Percentiles rank a stretch among this genome's conserved stretches.
Evolutionary conservation across 2,888 invertebrate genomes (phyloP).

Genomic region (Pseudococcus viburni): DNA sequence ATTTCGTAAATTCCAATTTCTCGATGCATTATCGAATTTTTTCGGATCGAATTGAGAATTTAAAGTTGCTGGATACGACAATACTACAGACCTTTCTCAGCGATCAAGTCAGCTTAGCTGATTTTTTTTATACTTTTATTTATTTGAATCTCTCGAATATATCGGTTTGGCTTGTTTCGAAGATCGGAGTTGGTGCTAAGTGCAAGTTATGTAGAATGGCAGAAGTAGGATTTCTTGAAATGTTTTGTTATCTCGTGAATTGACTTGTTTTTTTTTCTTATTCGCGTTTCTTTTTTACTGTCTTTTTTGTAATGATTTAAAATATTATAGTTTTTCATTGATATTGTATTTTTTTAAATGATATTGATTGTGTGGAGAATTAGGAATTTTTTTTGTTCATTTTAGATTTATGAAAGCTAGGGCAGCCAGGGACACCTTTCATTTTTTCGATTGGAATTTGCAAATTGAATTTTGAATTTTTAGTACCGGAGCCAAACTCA

Average conservation of each 20-base stretch:
- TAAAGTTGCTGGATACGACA: not conserved
- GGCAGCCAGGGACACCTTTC: too few species aligned
- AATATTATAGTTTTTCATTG: not conserved
- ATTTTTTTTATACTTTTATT: not conserved
- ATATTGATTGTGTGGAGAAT: too few species aligned
- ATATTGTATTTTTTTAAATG: not conserved
- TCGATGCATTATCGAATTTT: not conserved
- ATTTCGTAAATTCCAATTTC: not conserved
- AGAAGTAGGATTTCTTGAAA: not conserved
- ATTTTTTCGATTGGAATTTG: too few species aligned
- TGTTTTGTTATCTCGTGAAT: not conserved
- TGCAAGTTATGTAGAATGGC: not conserved
- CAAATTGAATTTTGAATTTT: too few species aligned
- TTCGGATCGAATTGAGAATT: not conserved
- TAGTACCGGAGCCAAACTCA: too few species aligned
- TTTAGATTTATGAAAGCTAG: too few species aligned
- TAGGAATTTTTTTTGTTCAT: too few species aligned
- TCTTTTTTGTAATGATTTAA: constrained; percentile 14
- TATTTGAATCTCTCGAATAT: not conserved
- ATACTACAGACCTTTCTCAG: not conserved
- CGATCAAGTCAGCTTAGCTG: not conserved
- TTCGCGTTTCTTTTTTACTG: constrained; percentile 9
- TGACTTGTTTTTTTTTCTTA: constrained; percentile 10
- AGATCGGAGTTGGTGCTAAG: not conserved
- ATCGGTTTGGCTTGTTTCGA: not conserved